Conservation (phyloP, 23 tunicate species). For the Phallusia fumigata region DNA sequence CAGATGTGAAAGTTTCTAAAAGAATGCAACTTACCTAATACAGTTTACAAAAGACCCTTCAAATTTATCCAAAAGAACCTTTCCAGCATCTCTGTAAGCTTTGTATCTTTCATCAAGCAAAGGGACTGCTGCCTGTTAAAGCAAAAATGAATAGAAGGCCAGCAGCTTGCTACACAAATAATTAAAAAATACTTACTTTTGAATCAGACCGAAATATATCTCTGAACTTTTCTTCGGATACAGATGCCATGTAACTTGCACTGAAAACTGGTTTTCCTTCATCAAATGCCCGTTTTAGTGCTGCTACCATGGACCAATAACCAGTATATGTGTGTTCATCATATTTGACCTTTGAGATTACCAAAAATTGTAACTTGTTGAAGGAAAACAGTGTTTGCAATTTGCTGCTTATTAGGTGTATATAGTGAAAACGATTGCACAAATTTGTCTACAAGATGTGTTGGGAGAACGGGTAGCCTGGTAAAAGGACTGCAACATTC, state of each 20-base stretch:
- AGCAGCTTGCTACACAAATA: too few relatives aligned
- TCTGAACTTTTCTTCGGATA: constrained; percentile 27
- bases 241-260: constrained; percentile 66
- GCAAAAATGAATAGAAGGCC: not conserved
- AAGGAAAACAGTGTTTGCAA: too few relatives aligned
- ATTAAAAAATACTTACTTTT: constrained; percentile 4
- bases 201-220: constrained; percentile 56
- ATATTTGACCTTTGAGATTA: constrained; percentile 40
- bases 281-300: constrained; percentile 65
- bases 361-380: not conserved
- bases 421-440: too few relatives aligned
- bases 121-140: constrained; percentile 36
- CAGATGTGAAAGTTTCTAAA: too few relatives aligned
- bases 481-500: too few relatives aligned
- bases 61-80: constrained; percentile 58
- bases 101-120: constrained; percentile 57
- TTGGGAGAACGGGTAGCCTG: too few relatives aligned
- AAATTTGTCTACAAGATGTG: too few relatives aligned
- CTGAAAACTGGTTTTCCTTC: constrained; percentile 54
- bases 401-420: too few relatives aligned
- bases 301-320: constrained; percentile 90
- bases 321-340: constrained; percentile 48
- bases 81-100: constrained; percentile 73
- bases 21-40: constrained; percentile 37
- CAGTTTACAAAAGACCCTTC: constrained; percentile 77